phyloP scores from a whole-genome alignment of 1,140 invertebrate species.

The Monochamus saltuarius region DNA sequence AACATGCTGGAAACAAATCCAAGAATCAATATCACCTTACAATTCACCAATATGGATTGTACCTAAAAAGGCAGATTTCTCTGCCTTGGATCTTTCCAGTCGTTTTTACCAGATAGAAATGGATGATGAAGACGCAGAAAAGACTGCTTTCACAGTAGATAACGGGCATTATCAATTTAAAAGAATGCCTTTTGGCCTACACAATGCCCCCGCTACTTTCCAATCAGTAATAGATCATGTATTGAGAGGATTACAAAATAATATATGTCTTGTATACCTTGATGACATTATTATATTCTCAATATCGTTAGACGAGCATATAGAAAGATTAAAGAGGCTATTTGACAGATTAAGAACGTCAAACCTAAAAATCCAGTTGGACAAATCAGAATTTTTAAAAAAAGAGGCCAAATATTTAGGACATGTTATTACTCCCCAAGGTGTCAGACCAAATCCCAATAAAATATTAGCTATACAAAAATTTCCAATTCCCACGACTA shows the following conservation, averaged over 20 bases:
- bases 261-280: slow-evolving; percentile 47
- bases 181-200: slow-evolving; percentile 51
- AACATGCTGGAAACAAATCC: too few species aligned
- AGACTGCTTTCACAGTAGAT: neutral
- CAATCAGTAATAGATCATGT: slow-evolving; percentile 34
- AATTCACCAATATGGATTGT: too few species aligned
- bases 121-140: neutral
- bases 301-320: slow-evolving; percentile 29
- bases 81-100: neutral
- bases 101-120: neutral
- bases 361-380: slow-evolving; percentile 18
- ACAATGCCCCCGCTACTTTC: slow-evolving; percentile 52
- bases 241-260: slow-evolving; percentile 34
- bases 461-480: slow-evolving; percentile 37
- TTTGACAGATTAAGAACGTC: slow-evolving; percentile 26
- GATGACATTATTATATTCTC: slow-evolving; percentile 38
- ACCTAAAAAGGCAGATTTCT: neutral
- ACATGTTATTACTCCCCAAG: slow-evolving; percentile 29
- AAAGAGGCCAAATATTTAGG: slow-evolving; percentile 49
- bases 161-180: slow-evolving; percentile 43
- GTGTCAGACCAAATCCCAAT: slow-evolving; percentile 31
- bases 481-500: slow-evolving; percentile 32
- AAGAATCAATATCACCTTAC: too few species aligned
- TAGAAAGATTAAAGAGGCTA: slow-evolving; percentile 26
- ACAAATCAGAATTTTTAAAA: slow-evolving; percentile 38